Percentiles rank a stretch among this genome's conserved stretches.
Conservation (phyloP, 2,888 invertebrate species). For the Drosophila nr. perissopoda region DNA sequence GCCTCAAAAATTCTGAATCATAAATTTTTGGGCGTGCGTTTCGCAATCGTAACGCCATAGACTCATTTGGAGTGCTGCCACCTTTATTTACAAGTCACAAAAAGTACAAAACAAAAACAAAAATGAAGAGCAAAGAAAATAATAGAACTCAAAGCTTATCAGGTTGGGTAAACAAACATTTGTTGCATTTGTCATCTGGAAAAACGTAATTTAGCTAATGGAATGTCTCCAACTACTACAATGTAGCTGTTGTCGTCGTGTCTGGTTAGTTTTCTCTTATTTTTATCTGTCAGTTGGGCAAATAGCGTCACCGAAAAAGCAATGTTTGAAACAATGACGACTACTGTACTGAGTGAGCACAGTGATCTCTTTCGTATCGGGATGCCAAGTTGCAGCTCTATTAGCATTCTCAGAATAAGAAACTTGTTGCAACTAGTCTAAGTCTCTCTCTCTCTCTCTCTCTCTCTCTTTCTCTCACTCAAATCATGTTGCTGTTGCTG, state of each 20-base stretch:
- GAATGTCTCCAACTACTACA: slow-evolving; percentile 30
- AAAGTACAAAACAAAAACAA: background rate
- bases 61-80: slow-evolving; percentile 33
- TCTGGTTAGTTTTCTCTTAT: slow-evolving; percentile 34
- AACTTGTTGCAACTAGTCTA: slow-evolving; percentile 37
- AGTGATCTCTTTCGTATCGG: background rate
- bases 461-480: background rate
- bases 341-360: slow-evolving; percentile 62
- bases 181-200: slow-evolving; percentile 40
- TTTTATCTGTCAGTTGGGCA: slow-evolving; percentile 62
- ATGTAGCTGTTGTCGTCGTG: slow-evolving; percentile 19
- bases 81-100: slow-evolving; percentile 49
- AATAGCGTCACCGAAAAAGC: slow-evolving; percentile 37
- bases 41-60: slow-evolving; percentile 38
- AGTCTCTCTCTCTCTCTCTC: background rate
- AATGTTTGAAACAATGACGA: slow-evolving; percentile 56
- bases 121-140: slow-evolving; percentile 10
- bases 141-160: slow-evolving; percentile 63
- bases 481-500: slow-evolving; percentile 10
- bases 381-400: slow-evolving; percentile 66
- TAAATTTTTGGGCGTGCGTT: slow-evolving; percentile 34
- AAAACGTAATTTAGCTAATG: slow-evolving; percentile 56
- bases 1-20: slow-evolving; percentile 41
- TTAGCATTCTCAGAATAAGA: slow-evolving; percentile 73
- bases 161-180: slow-evolving; percentile 55